A percentile compares a stretch with the other conserved stretches of the same genome.
These are phyloP conservation scores for Drosophila demipolita DNA, from an alignment of 2,888 invertebrate species.

Conservation along the genomic window DNA sequence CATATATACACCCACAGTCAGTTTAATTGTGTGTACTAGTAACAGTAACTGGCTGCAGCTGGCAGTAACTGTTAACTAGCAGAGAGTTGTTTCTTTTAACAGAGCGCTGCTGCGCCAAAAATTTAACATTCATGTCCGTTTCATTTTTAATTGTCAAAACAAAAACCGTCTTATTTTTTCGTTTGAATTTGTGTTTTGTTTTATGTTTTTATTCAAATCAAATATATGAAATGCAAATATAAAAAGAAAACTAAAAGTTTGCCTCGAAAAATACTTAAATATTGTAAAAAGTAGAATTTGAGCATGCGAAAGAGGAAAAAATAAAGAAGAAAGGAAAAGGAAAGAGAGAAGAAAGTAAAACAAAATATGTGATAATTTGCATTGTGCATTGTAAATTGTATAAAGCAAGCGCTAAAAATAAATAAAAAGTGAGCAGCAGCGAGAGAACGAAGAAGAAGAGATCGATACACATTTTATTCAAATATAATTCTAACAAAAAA, in stretches of 20 bases:
- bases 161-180: constrained; percentile 26
- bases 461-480: constrained; percentile 42
- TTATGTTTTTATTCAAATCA: constrained; percentile 39
- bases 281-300: constrained; percentile 72
- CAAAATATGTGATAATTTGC: constrained; percentile 82
- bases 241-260: constrained; percentile 31
- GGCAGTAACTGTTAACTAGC: constrained; percentile 54
- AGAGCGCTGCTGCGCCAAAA: constrained; percentile 61
- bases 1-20: constrained; percentile 24
- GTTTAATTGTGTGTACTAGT: constrained; percentile 41
- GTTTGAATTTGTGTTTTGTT: constrained; percentile 20
- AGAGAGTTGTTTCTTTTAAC: constrained; percentile 42
- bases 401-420: constrained; percentile 48
- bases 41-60: constrained; percentile 63
- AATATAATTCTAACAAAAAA: constrained; percentile 38
- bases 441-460: constrained; percentile 24
- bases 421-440: constrained; percentile 4
- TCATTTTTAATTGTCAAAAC: constrained; percentile 24
- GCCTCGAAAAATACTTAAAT: constrained; percentile 74
- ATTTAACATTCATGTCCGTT: constrained; percentile 38
- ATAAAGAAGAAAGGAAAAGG: constrained; percentile 13
- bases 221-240: constrained; percentile 31
- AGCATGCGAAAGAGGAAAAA: constrained; percentile 50
- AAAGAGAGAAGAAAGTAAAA: constrained; percentile 45
- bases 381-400: constrained; percentile 82